phyloP scores from a whole-genome alignment of 23 tunicate genomes.

The Trididemnum nubilum region DNA sequence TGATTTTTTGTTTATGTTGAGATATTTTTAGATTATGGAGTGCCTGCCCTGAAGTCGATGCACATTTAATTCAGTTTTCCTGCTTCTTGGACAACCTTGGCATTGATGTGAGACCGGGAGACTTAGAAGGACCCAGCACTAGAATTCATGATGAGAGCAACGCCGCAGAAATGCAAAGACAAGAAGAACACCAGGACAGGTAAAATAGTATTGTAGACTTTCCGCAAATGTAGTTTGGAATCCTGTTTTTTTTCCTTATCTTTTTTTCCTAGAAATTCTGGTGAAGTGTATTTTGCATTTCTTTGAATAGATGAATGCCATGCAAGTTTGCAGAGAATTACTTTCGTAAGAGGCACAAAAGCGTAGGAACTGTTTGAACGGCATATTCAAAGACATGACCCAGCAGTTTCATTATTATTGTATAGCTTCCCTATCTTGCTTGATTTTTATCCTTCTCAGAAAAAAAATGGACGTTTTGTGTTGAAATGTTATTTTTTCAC shows the following conservation, averaged over 20 bases:
- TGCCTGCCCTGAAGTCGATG: slow-evolving; percentile 43
- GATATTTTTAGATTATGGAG: slow-evolving; percentile 73
- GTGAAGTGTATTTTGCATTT: neutral
- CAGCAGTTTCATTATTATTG: too few relatives aligned
- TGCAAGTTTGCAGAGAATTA: too few relatives aligned
- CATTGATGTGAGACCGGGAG: slow-evolving; percentile 89
- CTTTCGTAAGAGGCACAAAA: too few relatives aligned
- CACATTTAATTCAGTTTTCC: slow-evolving; percentile 52
- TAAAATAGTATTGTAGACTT: too few relatives aligned
- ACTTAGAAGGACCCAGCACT: slow-evolving; percentile 80
- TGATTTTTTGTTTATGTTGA: neutral
- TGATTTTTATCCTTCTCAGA: too few relatives aligned
- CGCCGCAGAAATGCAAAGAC: slow-evolving; percentile 59
- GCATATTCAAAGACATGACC: too few relatives aligned
- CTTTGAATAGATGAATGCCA: too few relatives aligned
- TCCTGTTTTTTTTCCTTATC: neutral
- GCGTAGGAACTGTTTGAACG: too few relatives aligned
- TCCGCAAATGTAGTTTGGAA: too few relatives aligned
- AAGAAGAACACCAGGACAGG: slow-evolving; percentile 60
- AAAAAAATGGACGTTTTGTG: too few relatives aligned
- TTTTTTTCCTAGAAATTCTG: neutral
- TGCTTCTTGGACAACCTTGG: slow-evolving; percentile 70
- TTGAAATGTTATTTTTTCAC: too few relatives aligned
- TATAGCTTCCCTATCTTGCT: too few relatives aligned
- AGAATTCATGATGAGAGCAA: slow-evolving; percentile 75